Percentiles rank a stretch among this genome's conserved stretches.
Evolutionary conservation across 2,113 vertebrate species (phyloP).

Genomic region (Passer montanus): DNA sequence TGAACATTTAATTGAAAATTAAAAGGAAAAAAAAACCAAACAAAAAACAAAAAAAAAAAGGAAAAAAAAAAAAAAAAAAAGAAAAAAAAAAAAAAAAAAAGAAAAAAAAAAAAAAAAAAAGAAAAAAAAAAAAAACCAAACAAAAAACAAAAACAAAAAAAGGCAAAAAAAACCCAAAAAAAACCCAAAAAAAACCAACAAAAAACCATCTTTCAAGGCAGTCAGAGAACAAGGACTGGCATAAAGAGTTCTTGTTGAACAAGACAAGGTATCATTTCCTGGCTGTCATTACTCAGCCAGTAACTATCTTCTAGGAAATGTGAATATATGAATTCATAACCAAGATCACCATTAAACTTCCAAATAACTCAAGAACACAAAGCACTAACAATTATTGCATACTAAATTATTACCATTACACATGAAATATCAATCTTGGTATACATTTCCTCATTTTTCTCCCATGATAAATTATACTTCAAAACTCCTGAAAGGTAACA

Average conservation of each 20-base stretch:
- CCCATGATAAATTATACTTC: not conserved
- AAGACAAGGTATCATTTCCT: not conserved
- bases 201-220: not conserved
- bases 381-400: not conserved
- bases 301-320: not conserved
- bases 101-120: no score
- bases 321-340: not conserved
- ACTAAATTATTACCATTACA: not conserved
- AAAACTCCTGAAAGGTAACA: not conserved
- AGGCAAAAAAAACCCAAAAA: not conserved
- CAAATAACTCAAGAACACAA: not conserved
- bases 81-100: no score
- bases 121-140: no score
- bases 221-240: not conserved
- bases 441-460: not conserved
- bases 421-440: not conserved
- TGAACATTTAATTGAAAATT: not conserved
- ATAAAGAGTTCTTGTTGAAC: not conserved
- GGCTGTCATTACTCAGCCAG: not conserved
- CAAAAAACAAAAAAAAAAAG: no score
- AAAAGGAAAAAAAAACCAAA: no score
- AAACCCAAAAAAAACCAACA: fast-evolving
- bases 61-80: no score
- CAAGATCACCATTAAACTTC: not conserved
- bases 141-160: no score